Evolutionary conservation across 1,140 invertebrate species (phyloP).

Genomic region (Atopsyche davidsoni): DNA sequence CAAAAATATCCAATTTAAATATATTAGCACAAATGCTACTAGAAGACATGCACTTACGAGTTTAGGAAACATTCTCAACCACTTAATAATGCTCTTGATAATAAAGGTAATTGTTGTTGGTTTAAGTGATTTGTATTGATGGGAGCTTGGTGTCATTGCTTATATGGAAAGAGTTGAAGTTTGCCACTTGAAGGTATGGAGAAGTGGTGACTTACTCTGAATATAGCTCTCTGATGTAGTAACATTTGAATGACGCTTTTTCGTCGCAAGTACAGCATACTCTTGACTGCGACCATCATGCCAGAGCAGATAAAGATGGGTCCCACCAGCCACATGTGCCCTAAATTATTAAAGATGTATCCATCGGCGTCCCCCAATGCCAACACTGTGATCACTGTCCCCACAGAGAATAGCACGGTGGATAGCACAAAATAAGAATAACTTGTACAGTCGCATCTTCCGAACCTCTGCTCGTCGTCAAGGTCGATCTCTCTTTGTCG

Average conservation of each 20-base stretch:
- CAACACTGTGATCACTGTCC: conserved; percentile 58
- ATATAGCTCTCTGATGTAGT: conserved; percentile 54
- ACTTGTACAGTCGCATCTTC: conserved; percentile 59
- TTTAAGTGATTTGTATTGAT: neutral
- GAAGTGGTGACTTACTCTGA: conserved; percentile 47
- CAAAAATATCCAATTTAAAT: neutral
- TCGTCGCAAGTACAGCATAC: conserved; percentile 58
- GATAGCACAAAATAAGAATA: conserved; percentile 61
- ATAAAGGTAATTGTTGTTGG: neutral
- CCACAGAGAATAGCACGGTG: conserved; percentile 56
- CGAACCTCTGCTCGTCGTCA: conserved; percentile 54
- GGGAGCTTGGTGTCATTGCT: neutral
- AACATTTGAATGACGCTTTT: conserved; percentile 63
- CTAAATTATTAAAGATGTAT: conserved; percentile 50
- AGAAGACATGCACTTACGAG: neutral
- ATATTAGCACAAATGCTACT: neutral
- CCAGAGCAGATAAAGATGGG: conserved; percentile 64
- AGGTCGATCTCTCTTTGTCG: conserved; percentile 53
- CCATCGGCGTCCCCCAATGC: conserved; percentile 56
- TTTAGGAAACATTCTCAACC: neutral
- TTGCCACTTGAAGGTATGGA: neutral
- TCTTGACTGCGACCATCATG: conserved; percentile 62
- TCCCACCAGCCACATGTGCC: conserved; percentile 64
- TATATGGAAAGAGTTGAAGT: neutral
- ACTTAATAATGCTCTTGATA: neutral